Evolutionary conservation across 1,140 invertebrate species (phyloP), one percentile per base, ranked within the genome.

Genomic region (Drosophila lini): DNA sequence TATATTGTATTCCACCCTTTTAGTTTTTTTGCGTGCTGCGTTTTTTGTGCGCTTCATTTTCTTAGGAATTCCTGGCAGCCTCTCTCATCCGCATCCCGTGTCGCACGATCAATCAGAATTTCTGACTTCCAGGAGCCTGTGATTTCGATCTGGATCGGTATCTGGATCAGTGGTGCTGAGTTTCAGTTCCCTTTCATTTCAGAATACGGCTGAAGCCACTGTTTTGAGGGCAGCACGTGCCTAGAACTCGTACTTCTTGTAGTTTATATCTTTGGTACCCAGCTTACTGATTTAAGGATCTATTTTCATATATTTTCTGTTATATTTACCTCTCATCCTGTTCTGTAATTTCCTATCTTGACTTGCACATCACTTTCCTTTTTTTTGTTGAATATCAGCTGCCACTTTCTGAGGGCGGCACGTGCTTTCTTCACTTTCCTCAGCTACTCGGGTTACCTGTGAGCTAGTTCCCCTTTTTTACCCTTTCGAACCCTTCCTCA

Each of bases 1-100:
- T 83, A 89, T 88, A 88, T 88, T 88, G 83, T 88, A 88, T 88
- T 84, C 84, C 80, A 84, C 65, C 77, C 84, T 90, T 90, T 89
- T 50, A 31, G n/a, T 13, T 22, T 32, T 80, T 90, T 81, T 81
- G 80, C 78, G 84, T 88, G 74, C 74, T 79, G 67, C 63, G 78
- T 78, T 78, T 81, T 83, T 80, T 86, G 76, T 81, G 61, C 57
- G 57, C 50, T 45, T 50, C 65, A 80, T 83, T 78, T 88, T 88
- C 83, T 89, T 68, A 74, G 80, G 83, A 88, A 88, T 88, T 88
- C 61, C 83, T 47, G 36, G 53, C 52, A 59, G 65, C 68, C 53
- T 50, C 48, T 38, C 34, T 36, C 52, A 50, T 50, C 53, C 69
- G 36, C 68, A 71, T 59, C 69, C 67, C 69, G 25, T 73, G 83